Evolutionary conservation across 2,113 vertebrate genomes (phyloP).

Genomic region (Lophochroa leadbeateri): DNA sequence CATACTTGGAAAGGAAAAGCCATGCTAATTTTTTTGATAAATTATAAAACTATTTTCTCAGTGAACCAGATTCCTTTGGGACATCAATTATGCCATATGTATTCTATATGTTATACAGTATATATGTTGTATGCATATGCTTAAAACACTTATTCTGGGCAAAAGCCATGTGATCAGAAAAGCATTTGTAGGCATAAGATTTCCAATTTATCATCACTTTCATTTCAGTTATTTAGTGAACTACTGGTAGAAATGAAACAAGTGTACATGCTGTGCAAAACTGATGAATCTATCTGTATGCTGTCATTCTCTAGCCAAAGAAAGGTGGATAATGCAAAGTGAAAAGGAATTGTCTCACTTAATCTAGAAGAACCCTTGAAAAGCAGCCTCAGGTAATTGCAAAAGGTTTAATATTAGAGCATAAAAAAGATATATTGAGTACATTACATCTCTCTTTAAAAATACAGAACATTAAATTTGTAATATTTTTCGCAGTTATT

Average conservation of each 20-base stretch:
- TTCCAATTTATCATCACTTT: slow-evolving; percentile 33
- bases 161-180: background rate
- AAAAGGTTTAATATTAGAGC: background rate
- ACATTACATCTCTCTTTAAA: background rate
- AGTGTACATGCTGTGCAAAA: background rate
- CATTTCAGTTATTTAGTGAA: slow-evolving; percentile 14
- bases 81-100: background rate
- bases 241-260: background rate
- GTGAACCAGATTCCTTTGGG: background rate
- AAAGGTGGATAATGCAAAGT: background rate
- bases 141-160: background rate
- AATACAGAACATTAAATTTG: background rate
- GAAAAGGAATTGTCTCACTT: slow-evolving; percentile 6
- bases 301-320: background rate
- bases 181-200: background rate
- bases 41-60: background rate
- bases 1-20: background rate
- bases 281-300: background rate
- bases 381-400: background rate
- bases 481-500: background rate
- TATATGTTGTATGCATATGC: background rate
- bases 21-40: background rate
- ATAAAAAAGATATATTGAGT: background rate
- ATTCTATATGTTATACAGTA: background rate
- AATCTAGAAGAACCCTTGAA: background rate